These are phyloP conservation scores for Tolypeutes matacus DNA, from an alignment of 2,797 vertebrate species.

Conservation along the genomic window DNA sequence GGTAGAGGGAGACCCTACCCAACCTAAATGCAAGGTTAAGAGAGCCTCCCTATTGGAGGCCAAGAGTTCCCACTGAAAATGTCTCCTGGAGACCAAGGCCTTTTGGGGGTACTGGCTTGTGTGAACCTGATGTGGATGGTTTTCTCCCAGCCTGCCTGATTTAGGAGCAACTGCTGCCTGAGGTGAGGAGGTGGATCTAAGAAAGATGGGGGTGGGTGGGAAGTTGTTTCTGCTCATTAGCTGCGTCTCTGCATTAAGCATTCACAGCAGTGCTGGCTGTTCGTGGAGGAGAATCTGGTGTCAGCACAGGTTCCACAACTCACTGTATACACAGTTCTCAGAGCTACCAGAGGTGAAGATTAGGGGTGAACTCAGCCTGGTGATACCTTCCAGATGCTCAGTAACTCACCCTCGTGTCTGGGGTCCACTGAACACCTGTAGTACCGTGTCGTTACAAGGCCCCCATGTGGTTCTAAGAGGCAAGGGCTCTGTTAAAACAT, in stretches of 20 bases:
- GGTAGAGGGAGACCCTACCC: background rate
- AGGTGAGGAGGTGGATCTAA: background rate
- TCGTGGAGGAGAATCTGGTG: background rate
- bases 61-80: background rate
- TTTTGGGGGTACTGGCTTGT: background rate
- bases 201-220: background rate
- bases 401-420: background rate
- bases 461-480: too few species aligned
- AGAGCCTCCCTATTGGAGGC: background rate
- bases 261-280: background rate
- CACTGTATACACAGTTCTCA: background rate
- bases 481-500: too few species aligned
- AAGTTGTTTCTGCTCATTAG: background rate
- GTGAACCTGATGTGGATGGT: background rate
- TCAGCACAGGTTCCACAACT: background rate
- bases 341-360: background rate
- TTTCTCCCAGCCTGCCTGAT: background rate
- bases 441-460: too few species aligned
- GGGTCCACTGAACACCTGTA: too few species aligned
- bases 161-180: background rate
- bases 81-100: background rate
- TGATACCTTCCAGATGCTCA: background rate
- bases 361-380: background rate
- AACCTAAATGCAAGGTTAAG: background rate
- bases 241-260: background rate